These are phyloP conservation scores for Lucifuga dentata DNA, from an alignment of 2,113 vertebrate genomes.

Conservation along the genomic window DNA sequence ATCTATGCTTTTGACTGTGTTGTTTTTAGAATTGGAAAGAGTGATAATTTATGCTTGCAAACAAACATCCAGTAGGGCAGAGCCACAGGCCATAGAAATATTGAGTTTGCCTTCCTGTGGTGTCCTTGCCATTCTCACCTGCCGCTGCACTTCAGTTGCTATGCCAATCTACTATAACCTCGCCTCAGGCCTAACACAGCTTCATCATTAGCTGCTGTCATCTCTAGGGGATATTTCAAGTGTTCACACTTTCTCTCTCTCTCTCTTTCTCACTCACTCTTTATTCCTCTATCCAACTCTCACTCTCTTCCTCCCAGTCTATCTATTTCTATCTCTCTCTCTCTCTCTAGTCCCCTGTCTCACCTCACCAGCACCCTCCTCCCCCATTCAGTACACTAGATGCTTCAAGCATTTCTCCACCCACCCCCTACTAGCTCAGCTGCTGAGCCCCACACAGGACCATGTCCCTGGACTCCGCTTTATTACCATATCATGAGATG, in stretches of 20 bases:
- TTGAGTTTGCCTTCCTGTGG: constrained; percentile 44
- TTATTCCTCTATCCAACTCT: neutral
- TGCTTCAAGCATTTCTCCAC: constrained; percentile 44
- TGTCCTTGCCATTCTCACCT: constrained; percentile 47
- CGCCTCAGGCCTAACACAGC: constrained; percentile 50
- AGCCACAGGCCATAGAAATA: constrained; percentile 30
- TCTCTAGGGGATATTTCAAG: constrained; percentile 62
- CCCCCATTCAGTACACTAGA: constrained; percentile 45
- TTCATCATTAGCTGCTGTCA: constrained; percentile 67
- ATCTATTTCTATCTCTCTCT: constrained; percentile 1
- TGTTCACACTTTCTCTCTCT: constrained; percentile 37
- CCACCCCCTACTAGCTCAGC: constrained; percentile 34
- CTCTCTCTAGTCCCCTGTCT: constrained; percentile 27
- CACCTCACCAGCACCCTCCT: constrained; percentile 31
- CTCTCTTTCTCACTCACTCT: neutral
- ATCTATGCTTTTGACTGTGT: too few species aligned
- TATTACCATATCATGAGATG: constrained; percentile 75
- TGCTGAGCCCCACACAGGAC: constrained; percentile 55
- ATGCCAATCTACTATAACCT: constrained; percentile 56
- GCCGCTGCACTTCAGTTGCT: constrained; percentile 44
- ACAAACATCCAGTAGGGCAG: constrained; percentile 39
- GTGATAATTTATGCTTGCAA: constrained; percentile 44
- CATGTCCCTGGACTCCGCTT: constrained; percentile 68
- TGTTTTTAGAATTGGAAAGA: constrained; percentile 29
- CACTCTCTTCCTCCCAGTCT: constrained; percentile 14